Evolutionary conservation across 2,888 invertebrate species (phyloP), one percentile per base, ranked within the genome.

Genomic region (Petrolisthes cinctipes): DNA sequence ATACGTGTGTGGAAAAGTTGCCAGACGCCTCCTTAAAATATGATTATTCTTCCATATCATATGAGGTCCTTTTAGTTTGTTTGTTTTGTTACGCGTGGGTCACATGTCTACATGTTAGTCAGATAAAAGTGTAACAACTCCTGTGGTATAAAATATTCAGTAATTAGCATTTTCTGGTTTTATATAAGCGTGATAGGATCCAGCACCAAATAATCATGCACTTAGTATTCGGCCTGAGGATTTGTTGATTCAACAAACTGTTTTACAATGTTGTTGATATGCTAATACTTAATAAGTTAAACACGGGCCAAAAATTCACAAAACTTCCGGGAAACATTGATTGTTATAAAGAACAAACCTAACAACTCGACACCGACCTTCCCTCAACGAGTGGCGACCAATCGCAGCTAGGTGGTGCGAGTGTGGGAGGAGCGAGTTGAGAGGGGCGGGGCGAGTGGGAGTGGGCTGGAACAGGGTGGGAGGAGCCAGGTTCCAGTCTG

Each of bases 181-280:
- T 71, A 71, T 71, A n/a, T 71, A 71, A 71, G 14, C 71, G 20
- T n/a, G 14, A 71, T 17, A 6, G 20, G 71, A n/a, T 17, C 71
- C 6, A 71, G 20, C 71, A 11, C 6, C 20, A 6, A 6, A 71
- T n/a, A 71, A n/a, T 11, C 14, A 6, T 71, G 71, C 71, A n/a
- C 17, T n/a, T n/a, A 71, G 14, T 11, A 6, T 11, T 71, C 20
- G 0, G 6, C 71, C 6, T n/a, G 6, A n/a, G 14, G 71, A n/a
- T n/a, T 71, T 71, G 71, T n/a, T n/a, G 20, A 71, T 71, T 71
- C 71, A 71, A 6, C 71, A 11, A 71, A 71, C 17, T 71, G 20
- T 71, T 71, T n/a, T 71, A 71, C 14, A 71, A n/a, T 71, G 71
- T 71, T 71, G 71, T 71, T 71, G 71, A 71, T 71, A 71, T 71